A percentile compares a stretch with the other conserved stretches of the same genome.
These are phyloP conservation scores for Drosophila navojoa DNA, from an alignment of 1,140 invertebrate species.

Conservation along the genomic window DNA sequence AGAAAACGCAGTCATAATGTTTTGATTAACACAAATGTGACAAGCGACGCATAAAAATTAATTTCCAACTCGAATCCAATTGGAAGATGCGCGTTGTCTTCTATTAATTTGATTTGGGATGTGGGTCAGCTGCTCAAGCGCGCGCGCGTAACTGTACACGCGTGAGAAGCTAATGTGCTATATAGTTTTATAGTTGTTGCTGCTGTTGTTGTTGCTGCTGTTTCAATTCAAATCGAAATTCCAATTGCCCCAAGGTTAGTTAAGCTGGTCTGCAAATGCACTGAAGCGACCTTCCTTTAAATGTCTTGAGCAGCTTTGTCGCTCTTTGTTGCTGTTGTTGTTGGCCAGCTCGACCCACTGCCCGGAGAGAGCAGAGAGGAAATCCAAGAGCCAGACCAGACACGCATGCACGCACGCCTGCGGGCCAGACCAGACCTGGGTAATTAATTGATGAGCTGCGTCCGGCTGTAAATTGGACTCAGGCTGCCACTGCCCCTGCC, in stretches of 20 bases:
- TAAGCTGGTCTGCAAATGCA: slow-evolving; percentile 38
- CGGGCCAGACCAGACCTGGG: slow-evolving; percentile 41
- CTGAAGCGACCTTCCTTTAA: slow-evolving; percentile 75
- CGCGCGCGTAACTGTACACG: slow-evolving; percentile 58
- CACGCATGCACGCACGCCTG: slow-evolving; percentile 29
- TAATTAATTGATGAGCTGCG: slow-evolving; percentile 79
- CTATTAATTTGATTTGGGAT: slow-evolving; percentile 48
- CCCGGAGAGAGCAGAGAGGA: slow-evolving; percentile 21
- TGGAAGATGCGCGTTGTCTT: slow-evolving; percentile 42
- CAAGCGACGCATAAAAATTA: slow-evolving; percentile 78
- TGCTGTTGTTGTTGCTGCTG: not conserved
- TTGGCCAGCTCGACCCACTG: slow-evolving; percentile 35
- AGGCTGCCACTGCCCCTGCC: not conserved
- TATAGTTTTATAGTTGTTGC: not conserved
- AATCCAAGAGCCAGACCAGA: not conserved
- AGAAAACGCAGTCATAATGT: slow-evolving; percentile 79
- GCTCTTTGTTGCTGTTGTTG: no score
- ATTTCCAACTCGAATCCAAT: slow-evolving; percentile 51
- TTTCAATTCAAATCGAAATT: slow-evolving; percentile 30
- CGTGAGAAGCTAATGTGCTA: slow-evolving; percentile 56
- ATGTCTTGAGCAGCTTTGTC: slow-evolving; percentile 31
- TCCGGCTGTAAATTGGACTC: slow-evolving; percentile 70
- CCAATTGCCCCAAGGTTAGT: slow-evolving; percentile 60
- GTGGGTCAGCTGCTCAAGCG: slow-evolving; percentile 51
- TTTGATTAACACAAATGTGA: slow-evolving; percentile 81